Conservation (phyloP, 2,113 vertebrate species). For the Psittacus erithacus region DNA sequence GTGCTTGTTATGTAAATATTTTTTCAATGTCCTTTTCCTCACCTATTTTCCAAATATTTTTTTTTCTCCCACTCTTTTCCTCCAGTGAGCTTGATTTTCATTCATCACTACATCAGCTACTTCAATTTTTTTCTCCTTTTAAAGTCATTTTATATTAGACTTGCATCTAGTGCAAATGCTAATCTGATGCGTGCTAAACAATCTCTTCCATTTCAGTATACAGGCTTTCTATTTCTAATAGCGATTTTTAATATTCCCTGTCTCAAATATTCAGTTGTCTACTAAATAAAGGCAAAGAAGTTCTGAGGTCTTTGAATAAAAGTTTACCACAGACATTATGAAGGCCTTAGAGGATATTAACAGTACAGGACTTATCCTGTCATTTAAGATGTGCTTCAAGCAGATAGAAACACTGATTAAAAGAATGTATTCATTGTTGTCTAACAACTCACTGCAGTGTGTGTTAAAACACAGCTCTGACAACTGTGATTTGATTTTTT, state of each 20-base stretch:
- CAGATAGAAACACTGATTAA: background rate
- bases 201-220: background rate
- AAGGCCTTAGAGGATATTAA: background rate
- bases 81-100: background rate
- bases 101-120: background rate
- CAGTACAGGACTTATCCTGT: background rate
- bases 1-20: background rate
- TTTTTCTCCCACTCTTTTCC: background rate
- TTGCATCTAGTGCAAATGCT: background rate
- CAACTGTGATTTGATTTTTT: background rate
- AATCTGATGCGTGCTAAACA: background rate
- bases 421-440: background rate
- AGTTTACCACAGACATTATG: background rate
- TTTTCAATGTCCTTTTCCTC: background rate
- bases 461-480: background rate
- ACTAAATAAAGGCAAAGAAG: background rate
- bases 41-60: background rate
- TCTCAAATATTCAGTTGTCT: background rate
- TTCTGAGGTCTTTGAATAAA: background rate
- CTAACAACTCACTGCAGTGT: background rate
- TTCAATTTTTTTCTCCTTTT: background rate
- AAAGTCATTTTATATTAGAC: background rate
- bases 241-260: background rate
- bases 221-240: background rate
- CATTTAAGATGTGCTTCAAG: background rate